Base-by-base conservation (phyloP, 2,888 invertebrate species). In the Tortricodes alternella region DNA sequence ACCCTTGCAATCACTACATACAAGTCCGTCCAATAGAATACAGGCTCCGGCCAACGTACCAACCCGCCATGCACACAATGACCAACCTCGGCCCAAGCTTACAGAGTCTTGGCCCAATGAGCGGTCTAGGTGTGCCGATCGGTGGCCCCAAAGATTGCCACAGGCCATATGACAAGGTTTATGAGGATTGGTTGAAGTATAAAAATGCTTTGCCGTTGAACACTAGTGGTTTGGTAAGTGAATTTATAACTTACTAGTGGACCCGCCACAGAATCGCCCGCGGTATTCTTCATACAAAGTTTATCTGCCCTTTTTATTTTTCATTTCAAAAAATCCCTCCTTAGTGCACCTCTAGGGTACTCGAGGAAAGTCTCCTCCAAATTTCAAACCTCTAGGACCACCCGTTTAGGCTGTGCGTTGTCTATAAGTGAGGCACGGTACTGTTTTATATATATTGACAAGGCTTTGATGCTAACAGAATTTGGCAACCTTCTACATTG, bases 121-220 rank as follows among this genome's bases (percentile, higher is more conserved):
- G 71, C 32, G 75, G 76, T 53, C 53, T 80, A 48, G 64, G 65
- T 43, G 71, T 78, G 67, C 63, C 74, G 9, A 76, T 70, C 63
- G 68, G 83, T 67, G 80, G 79, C 0, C 62, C 75, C n/a, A 80
- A 77, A 53, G 87, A 88, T 15, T 86, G 87, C 32, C 82, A 83
- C 8, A 77, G 88, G 62, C 66, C 82, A 0, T 85, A 88, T 74
- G 82, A 90, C 61, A 83, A 89, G 61, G 85, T 93, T 59, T 88
- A 91, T 72, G 82, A 91, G 70, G 83, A 93, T 83, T 89, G 91
- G 90, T 62, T 93, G 85, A 88, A 93, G 79, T 81, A 90, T 71
- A 90, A 89, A 53, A 89, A 89, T 53, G 85, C 89, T 68, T 77
- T 89, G 70, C 88, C 89, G 1, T 67, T 89, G 53, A 87, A 89